A percentile compares a stretch with the other conserved stretches of the same genome.
Evolutionary conservation across 2,113 vertebrate genomes (phyloP).

Genomic region (Gnathonemus longibarbis): DNA sequence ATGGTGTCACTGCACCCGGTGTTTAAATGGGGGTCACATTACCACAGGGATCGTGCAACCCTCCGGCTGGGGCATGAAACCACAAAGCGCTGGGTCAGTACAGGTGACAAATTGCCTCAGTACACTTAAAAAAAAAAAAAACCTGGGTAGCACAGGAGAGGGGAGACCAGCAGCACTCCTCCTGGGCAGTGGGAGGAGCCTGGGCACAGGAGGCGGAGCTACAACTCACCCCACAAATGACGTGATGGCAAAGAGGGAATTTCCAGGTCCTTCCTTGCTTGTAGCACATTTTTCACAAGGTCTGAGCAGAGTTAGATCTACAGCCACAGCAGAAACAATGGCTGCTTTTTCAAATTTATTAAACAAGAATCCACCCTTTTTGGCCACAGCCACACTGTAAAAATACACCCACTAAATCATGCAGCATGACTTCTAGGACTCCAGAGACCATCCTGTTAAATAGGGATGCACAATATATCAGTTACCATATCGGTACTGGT

Average conservation of each 20-base stretch:
- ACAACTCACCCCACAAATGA: neutral
- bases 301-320: neutral
- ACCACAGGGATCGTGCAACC: neutral
- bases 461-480: too few species aligned
- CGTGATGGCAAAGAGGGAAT: neutral
- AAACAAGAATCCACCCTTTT: neutral
- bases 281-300: neutral
- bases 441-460: too few species aligned
- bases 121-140: neutral
- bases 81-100: neutral
- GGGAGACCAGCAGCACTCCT: neutral
- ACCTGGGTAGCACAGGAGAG: neutral
- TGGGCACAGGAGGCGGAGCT: neutral
- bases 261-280: neutral
- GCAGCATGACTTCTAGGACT: too few species aligned
- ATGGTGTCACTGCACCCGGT: neutral
- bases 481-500: neutral
- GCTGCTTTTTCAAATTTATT: neutral
- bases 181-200: neutral
- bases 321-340: neutral
- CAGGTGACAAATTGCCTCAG: neutral
- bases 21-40: neutral
- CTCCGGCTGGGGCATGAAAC: neutral
- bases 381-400: too few species aligned
- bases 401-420: too few species aligned